Conservation (phyloP, 2,888 invertebrate species). For the Nemoura dubitans region DNA sequence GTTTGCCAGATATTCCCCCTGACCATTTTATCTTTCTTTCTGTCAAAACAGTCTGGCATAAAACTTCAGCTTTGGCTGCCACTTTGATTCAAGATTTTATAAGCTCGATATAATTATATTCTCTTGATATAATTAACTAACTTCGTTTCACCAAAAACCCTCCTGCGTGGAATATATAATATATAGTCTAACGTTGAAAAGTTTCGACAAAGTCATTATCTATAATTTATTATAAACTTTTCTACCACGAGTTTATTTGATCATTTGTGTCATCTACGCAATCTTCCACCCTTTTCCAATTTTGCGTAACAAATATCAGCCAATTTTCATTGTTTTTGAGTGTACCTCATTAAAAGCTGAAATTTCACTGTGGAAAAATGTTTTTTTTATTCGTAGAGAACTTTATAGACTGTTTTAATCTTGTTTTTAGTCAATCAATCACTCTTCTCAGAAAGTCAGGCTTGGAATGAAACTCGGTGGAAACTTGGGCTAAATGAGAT, state of each 20-base stretch:
- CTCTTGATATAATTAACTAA: not conserved
- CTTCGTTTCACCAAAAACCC: not conserved
- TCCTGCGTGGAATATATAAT: not conserved
- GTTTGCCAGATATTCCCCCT: not conserved
- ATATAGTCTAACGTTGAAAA: not conserved
- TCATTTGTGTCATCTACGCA: conserved; percentile 20
- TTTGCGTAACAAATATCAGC: not conserved
- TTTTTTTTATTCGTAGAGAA: conserved; percentile 34
- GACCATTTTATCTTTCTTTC: not conserved
- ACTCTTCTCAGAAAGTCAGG: conserved; percentile 34
- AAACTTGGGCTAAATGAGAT: conserved; percentile 39
- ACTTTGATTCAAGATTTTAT: not conserved
- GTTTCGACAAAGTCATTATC: conserved; percentile 12
- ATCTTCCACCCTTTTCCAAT: conserved; percentile 2
- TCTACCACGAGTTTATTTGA: conserved; percentile 23
- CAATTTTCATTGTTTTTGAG: conserved; percentile 27
- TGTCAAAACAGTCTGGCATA: not conserved
- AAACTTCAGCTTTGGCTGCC: not conserved
- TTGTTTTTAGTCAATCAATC: conserved; percentile 43
- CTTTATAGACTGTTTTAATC: conserved; percentile 43
- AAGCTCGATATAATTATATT: not conserved
- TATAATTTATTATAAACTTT: conserved; percentile 29
- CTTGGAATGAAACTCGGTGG: conserved; percentile 34
- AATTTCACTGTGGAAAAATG: conserved; percentile 39
- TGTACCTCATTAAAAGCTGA: conserved; percentile 42